A percentile compares a stretch with the other conserved stretches of the same genome.
Evolutionary conservation across 2,797 vertebrate genomes (phyloP).

Genomic region (Diceros bicornis): DNA sequence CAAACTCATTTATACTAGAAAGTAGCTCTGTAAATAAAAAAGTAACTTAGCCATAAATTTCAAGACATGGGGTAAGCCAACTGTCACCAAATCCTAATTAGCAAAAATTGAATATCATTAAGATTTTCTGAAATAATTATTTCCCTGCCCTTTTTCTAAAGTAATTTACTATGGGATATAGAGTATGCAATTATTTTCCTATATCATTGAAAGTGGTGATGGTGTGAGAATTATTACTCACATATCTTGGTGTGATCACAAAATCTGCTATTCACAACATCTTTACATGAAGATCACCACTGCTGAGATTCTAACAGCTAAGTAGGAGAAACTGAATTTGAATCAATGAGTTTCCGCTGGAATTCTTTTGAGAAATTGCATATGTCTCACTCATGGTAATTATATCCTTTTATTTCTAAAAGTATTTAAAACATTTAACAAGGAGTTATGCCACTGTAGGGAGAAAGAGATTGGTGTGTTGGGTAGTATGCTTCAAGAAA

Average conservation of each 20-base stretch:
- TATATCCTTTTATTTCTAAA: not conserved
- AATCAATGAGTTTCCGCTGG: not conserved
- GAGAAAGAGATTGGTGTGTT: not conserved
- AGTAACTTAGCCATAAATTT: conserved; percentile 6
- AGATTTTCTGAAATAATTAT: conserved; percentile 28
- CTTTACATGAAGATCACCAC: not conserved
- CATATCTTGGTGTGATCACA: not conserved
- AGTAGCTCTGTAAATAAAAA: conserved; percentile 53
- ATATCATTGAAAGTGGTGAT: not conserved
- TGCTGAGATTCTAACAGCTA: not conserved
- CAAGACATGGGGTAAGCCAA: not conserved
- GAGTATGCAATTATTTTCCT: not conserved
- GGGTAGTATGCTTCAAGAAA: not conserved
- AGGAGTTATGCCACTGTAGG: not conserved
- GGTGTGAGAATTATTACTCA: not conserved
- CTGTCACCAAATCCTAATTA: conserved; percentile 29
- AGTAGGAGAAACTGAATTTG: not conserved
- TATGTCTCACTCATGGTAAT: not conserved
- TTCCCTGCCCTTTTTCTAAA: not conserved
- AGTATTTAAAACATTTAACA: not conserved
- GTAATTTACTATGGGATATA: not conserved
- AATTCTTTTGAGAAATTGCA: not conserved
- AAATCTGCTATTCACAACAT: not conserved
- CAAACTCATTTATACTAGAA: conserved; percentile 47
- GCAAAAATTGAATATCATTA: conserved; percentile 7